Conservation (phyloP, 2,113 vertebrate genomes). For the Gobiocypris rarus region DNA sequence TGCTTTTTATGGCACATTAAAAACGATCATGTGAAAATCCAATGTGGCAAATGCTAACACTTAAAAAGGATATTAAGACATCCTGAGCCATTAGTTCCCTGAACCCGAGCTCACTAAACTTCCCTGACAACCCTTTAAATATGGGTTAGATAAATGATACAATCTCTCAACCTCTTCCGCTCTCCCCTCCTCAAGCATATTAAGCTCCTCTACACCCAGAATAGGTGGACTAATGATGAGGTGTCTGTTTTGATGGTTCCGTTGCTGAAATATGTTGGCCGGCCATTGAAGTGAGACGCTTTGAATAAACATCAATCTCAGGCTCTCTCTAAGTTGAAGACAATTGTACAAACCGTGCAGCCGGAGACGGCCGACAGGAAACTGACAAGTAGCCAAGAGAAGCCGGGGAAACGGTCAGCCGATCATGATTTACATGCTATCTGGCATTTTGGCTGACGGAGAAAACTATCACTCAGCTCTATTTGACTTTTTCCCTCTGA, state of each 20-base stretch:
- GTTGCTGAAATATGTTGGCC: constrained; percentile 75
- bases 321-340: constrained; percentile 61
- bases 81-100: constrained; percentile 63
- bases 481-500: constrained; percentile 77
- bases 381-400: constrained; percentile 71
- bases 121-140: constrained; percentile 65
- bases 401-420: constrained; percentile 70
- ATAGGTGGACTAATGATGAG: constrained; percentile 70
- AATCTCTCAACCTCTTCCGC: constrained; percentile 54
- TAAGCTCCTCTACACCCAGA: constrained; percentile 68
- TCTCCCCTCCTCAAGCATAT: constrained; percentile 58
- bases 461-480: constrained; percentile 79
- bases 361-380: constrained; percentile 73
- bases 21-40: constrained; percentile 65
- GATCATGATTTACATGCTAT: constrained; percentile 76
- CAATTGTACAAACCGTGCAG: constrained; percentile 73
- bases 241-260: constrained; percentile 70
- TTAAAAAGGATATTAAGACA: constrained; percentile 67
- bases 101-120: constrained; percentile 67
- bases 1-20: constrained; percentile 70
- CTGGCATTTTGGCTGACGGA: constrained; percentile 75
- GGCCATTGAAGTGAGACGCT: constrained; percentile 53
- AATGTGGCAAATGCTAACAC: constrained; percentile 68
- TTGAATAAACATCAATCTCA: constrained; percentile 81
- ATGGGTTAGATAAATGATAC: constrained; percentile 63